Conservation (phyloP, 2,888 invertebrate genomes). For the Agriotes lineatus region DNA sequence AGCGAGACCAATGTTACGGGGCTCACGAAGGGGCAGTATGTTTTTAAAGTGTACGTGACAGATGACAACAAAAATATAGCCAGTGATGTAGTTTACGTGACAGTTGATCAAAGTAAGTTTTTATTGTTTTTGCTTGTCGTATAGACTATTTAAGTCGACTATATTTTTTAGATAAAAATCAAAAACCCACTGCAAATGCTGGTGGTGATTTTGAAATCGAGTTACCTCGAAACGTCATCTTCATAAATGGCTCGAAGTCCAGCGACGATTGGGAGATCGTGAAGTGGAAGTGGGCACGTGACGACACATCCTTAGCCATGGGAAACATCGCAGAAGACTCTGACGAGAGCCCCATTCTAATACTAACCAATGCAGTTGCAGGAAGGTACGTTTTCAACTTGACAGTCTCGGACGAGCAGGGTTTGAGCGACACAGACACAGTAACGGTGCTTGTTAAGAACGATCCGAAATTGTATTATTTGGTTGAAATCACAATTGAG, state of each 20-base stretch:
- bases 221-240: slow-evolving; percentile 81
- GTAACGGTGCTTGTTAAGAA: slow-evolving; percentile 86
- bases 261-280: slow-evolving; percentile 89
- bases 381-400: slow-evolving; percentile 91
- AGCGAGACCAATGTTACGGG: slow-evolving; percentile 81
- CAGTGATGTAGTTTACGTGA: slow-evolving; percentile 78
- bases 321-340: slow-evolving; percentile 82
- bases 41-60: slow-evolving; percentile 83
- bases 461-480: slow-evolving; percentile 80
- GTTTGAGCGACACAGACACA: slow-evolving; percentile 83
- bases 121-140: too few relatives aligned
- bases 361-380: slow-evolving; percentile 84
- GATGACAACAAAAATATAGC: slow-evolving; percentile 89
- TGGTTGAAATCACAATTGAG: slow-evolving; percentile 86
- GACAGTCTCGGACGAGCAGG: slow-evolving; percentile 92
- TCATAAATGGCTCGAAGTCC: slow-evolving; percentile 87
- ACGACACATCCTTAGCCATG: slow-evolving; percentile 82
- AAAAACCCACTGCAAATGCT: slow-evolving; percentile 88
- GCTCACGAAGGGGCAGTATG: slow-evolving; percentile 87
- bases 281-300: slow-evolving; percentile 86
- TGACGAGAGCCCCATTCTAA: slow-evolving; percentile 82
- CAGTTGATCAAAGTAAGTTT: slow-evolving; percentile 85
- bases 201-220: slow-evolving; percentile 86
- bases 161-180: slow-evolving; percentile 82
- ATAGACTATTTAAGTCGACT: too few relatives aligned